Evolutionary conservation across 2,888 invertebrate species (phyloP).

Genomic region (Drosophila anomalipes): DNA sequence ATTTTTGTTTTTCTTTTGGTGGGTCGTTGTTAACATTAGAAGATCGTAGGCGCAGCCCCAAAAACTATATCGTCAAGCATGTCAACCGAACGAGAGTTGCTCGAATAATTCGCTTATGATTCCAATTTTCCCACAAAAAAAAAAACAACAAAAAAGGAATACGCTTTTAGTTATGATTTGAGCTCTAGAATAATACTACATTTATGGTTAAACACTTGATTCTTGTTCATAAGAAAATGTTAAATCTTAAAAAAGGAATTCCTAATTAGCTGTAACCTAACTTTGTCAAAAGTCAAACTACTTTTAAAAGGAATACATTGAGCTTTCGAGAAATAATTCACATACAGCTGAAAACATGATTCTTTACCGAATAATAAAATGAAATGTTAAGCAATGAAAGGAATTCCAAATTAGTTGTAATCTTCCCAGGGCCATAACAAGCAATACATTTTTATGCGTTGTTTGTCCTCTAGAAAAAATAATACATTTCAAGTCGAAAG

Average conservation of each 20-base stretch:
- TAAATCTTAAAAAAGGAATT: not conserved
- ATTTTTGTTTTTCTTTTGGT: constrained; percentile 36
- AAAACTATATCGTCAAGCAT: constrained; percentile 41
- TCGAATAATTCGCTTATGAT: not conserved
- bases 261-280: not conserved
- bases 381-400: not conserved
- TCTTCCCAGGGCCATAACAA: not conserved
- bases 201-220: not conserved
- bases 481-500: not conserved
- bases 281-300: not conserved
- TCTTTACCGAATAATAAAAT: not conserved
- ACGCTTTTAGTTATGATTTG: not conserved
- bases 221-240: not conserved
- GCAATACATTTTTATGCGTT: not conserved
- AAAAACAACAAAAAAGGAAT: not conserved
- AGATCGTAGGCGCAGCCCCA: constrained; percentile 56
- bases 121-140: not conserved
- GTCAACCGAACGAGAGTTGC: constrained; percentile 45
- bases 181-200: not conserved
- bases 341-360: not conserved
- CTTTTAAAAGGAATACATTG: not conserved
- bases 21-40: constrained; percentile 46
- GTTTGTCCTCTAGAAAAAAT: not conserved
- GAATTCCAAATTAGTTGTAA: not conserved
- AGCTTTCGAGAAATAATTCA: not conserved